These are phyloP conservation scores for Drosophila persimilis DNA, from an alignment of 1,140 invertebrate species.

Conservation along the genomic window DNA sequence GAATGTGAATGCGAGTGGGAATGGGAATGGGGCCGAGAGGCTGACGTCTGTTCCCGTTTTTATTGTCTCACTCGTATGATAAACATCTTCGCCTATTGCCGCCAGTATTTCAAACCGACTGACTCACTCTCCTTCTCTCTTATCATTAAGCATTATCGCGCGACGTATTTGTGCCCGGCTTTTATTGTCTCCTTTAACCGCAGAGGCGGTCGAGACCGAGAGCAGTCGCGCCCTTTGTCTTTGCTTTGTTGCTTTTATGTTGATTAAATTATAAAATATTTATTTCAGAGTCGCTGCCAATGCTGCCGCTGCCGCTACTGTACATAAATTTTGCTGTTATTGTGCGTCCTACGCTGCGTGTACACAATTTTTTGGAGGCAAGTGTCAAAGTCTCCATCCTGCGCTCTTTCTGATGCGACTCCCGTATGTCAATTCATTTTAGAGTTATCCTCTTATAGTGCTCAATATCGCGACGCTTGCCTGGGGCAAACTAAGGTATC, in stretches of 20 bases:
- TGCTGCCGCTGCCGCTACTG: slow-evolving; percentile 17
- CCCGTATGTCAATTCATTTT: slow-evolving; percentile 21
- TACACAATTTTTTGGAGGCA: slow-evolving; percentile 48
- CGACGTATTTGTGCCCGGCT: slow-evolving; percentile 49
- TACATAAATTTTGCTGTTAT: slow-evolving; percentile 67
- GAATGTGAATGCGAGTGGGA: background rate
- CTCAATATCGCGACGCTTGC: background rate
- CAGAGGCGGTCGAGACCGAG: slow-evolving; percentile 24
- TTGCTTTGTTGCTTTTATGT: slow-evolving; percentile 78
- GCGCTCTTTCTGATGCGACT: background rate
- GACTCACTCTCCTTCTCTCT: slow-evolving; percentile 37
- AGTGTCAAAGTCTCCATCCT: slow-evolving; percentile 30
- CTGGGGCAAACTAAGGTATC: no score
- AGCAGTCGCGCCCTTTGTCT: slow-evolving; percentile 40
- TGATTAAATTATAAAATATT: slow-evolving; percentile 82
- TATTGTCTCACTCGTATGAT: slow-evolving; percentile 79
- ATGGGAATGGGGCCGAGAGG: slow-evolving; percentile 16
- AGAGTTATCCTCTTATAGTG: slow-evolving; percentile 20
- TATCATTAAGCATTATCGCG: slow-evolving; percentile 79
- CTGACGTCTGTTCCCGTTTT: slow-evolving; percentile 70
- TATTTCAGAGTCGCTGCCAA: slow-evolving; percentile 45
- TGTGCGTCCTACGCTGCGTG: slow-evolving; percentile 55
- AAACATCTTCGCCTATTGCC: slow-evolving; percentile 79
- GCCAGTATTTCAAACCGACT: slow-evolving; percentile 61
- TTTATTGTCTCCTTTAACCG: slow-evolving; percentile 62